Percentiles rank a stretch among this genome's conserved stretches.
phyloP scores from a whole-genome alignment of 1,140 invertebrate genomes.

The Riptortus pedestris region DNA sequence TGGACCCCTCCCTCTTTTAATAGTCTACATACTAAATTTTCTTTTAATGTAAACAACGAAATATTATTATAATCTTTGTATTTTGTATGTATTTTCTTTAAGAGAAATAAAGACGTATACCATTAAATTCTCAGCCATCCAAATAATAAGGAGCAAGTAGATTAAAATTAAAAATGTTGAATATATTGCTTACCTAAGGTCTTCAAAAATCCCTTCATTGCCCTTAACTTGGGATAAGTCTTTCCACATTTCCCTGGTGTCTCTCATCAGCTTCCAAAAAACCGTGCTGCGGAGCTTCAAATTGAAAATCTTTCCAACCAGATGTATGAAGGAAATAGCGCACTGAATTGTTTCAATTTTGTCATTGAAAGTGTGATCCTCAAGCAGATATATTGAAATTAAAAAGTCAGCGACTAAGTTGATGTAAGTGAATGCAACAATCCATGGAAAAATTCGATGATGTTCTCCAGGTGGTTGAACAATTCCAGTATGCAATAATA shows the following conservation, averaged over 20 bases:
- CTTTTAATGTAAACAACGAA: no score
- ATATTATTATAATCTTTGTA: no score
- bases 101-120: no score
- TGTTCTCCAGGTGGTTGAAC: not conserved
- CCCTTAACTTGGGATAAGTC: not conserved
- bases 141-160: no score
- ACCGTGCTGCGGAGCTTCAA: not conserved
- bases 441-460: not conserved
- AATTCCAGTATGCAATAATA: not conserved
- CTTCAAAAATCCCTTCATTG: not conserved
- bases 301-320: not conserved
- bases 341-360: not conserved
- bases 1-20: no score
- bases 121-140: no score
- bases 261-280: not conserved
- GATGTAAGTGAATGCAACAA: not conserved
- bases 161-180: no score
- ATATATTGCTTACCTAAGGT: not conserved
- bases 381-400: not conserved
- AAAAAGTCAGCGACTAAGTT: not conserved
- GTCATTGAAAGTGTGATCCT: not conserved
- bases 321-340: not conserved
- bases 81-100: no score
- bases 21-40: no score
- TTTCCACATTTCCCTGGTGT: not conserved